phyloP scores from a whole-genome alignment of 2,113 vertebrate species.

The Atherinomorus stipes region DNA sequence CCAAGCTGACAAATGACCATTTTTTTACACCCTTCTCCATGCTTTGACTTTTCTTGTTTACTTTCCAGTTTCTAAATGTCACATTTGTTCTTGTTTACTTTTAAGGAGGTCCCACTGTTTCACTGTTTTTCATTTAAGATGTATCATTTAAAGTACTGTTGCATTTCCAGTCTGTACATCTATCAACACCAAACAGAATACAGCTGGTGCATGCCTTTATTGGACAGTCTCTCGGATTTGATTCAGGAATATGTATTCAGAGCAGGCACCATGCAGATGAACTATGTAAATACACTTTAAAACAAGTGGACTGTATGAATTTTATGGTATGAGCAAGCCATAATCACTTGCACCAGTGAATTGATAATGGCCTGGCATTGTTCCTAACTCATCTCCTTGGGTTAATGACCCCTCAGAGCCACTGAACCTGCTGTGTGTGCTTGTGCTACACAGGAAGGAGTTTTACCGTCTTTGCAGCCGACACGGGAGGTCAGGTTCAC shows the following conservation, averaged over 20 bases:
- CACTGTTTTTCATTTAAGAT: constrained; percentile 28
- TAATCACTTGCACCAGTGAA: constrained; percentile 65
- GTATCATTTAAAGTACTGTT: constrained; percentile 25
- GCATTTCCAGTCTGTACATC: constrained; percentile 4
- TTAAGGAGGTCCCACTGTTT: constrained; percentile 26
- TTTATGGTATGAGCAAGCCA: constrained; percentile 58
- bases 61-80: constrained; percentile 73
- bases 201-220: not conserved
- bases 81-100: constrained; percentile 73
- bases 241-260: constrained; percentile 25
- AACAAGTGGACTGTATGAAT: constrained; percentile 45
- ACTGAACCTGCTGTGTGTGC: constrained; percentile 56
- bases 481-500: constrained; percentile 65
- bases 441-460: constrained; percentile 38
- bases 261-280: constrained; percentile 7
- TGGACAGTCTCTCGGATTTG: not conserved
- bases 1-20: constrained; percentile 77
- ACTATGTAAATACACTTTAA: constrained; percentile 41
- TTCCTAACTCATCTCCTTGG: constrained; percentile 53
- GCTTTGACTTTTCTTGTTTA: constrained; percentile 69
- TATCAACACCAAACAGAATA: not conserved
- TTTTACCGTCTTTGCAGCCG: constrained; percentile 55
- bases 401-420: constrained; percentile 64
- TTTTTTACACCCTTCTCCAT: constrained; percentile 65
- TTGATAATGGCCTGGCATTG: constrained; percentile 55